These are phyloP conservation scores for Brotula barbata DNA, from an alignment of 2,797 vertebrate genomes.

Conservation along the genomic window DNA sequence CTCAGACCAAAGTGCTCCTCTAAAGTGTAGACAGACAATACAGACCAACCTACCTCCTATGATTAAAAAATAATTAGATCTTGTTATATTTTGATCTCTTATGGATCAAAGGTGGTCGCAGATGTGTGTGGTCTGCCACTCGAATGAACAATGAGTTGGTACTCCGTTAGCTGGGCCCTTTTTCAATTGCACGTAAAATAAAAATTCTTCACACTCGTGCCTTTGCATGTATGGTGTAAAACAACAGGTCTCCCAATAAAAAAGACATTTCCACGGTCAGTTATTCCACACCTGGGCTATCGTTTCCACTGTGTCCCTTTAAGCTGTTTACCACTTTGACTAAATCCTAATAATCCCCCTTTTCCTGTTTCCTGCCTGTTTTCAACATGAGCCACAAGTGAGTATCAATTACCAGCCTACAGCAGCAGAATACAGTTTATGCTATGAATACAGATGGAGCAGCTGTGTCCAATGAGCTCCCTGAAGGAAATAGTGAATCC, in stretches of 20 bases:
- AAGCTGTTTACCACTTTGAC: slow-evolving; percentile 28
- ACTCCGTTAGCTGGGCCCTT: no score
- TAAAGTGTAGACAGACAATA: slow-evolving; percentile 13
- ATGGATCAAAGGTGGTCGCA: no score
- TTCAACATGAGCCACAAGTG: slow-evolving; percentile 29
- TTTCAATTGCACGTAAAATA: no score
- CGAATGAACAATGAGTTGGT: no score
- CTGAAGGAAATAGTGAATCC: slow-evolving; percentile 33
- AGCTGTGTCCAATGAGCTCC: slow-evolving; percentile 3
- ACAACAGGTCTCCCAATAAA: no score
- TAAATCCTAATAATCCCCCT: slow-evolving; percentile 38
- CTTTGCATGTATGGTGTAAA: no score
- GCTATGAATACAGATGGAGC: slow-evolving; percentile 16
- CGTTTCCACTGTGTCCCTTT: slow-evolving; percentile 31
- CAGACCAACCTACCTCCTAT: slow-evolving; percentile 15
- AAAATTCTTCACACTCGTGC: no score
- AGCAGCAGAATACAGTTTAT: slow-evolving; percentile 25
- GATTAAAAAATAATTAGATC: background rate
- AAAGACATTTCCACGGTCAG: no score
- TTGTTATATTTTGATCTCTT: no score
- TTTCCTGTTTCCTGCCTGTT: slow-evolving; percentile 56
- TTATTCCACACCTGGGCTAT: background rate
- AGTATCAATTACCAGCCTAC: slow-evolving; percentile 41
- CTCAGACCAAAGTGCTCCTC: slow-evolving; percentile 27
- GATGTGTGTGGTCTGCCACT: no score